Evolutionary conservation across 2,113 vertebrate genomes (phyloP).

Genomic region (Gavialis gangeticus): DNA sequence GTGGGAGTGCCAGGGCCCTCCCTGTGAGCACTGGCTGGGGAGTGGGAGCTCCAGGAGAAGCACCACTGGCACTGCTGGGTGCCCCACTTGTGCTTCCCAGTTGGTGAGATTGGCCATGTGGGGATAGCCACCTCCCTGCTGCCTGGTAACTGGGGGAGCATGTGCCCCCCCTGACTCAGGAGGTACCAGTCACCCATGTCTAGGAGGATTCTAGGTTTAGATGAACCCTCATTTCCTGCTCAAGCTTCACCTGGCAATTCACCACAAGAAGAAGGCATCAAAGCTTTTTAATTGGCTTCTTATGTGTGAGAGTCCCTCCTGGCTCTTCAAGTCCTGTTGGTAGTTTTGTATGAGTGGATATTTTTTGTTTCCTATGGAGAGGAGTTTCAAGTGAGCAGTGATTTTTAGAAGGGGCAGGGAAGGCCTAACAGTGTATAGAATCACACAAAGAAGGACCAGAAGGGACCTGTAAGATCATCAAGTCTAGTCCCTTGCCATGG

Average conservation of each 20-base stretch:
- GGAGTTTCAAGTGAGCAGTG: background rate
- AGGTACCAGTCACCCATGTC: too few species aligned
- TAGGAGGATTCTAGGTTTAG: fast-evolving
- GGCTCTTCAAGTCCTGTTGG: background rate
- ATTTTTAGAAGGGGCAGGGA: background rate
- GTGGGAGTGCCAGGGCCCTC: too few species aligned
- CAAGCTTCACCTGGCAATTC: background rate
- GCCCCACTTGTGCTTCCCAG: too few species aligned
- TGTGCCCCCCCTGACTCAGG: too few species aligned
- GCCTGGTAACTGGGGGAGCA: too few species aligned
- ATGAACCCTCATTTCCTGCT: background rate
- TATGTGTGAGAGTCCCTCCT: background rate
- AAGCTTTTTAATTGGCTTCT: background rate
- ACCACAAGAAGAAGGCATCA: background rate
- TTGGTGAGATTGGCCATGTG: too few species aligned
- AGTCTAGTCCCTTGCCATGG: background rate
- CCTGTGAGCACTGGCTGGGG: too few species aligned
- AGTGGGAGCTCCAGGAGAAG: too few species aligned
- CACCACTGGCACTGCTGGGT: too few species aligned
- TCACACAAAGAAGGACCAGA: background rate
- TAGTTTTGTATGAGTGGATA: background rate
- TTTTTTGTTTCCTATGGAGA: background rate
- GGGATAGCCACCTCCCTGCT: too few species aligned
- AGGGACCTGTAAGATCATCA: background rate
- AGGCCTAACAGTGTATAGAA: background rate